Evolutionary conservation across 2,797 vertebrate genomes (phyloP).

Genomic region (Pyrocephalus nanus): DNA sequence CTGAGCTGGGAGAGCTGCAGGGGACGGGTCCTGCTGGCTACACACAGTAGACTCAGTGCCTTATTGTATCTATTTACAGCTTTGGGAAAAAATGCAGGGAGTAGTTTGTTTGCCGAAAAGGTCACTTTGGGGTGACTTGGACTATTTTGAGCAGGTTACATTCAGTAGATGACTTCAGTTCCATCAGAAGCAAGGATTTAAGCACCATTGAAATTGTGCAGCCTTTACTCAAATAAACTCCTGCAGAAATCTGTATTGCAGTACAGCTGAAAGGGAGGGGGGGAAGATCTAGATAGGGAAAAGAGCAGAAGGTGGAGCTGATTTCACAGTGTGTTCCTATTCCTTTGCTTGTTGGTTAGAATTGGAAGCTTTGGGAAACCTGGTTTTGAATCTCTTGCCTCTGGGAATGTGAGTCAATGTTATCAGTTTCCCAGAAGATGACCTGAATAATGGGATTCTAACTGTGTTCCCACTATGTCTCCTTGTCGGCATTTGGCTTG

Average conservation of each 20-base stretch:
- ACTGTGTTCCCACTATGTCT: not conserved
- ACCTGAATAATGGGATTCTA: not conserved
- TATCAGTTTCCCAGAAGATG: not conserved
- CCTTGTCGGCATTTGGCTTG: not conserved
- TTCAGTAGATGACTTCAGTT: slow-evolving; percentile 3
- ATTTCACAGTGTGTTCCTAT: not conserved
- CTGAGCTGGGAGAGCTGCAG: not conserved
- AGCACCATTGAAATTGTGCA: not conserved
- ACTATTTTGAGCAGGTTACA: slow-evolving; percentile 44
- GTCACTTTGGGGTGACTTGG: not conserved
- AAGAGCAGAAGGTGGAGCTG: not conserved
- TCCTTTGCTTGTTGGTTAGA: not conserved
- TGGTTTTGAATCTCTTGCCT: not conserved
- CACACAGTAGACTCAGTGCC: not conserved
- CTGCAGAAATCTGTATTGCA: not conserved
- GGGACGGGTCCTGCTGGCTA: not conserved
- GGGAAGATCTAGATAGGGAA: not conserved
- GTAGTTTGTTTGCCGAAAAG: slow-evolving; percentile 19
- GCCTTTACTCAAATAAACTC: not conserved
- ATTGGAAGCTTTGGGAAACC: not conserved
- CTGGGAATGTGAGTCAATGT: not conserved
- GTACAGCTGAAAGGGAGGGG: not conserved
- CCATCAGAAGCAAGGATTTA: not conserved
- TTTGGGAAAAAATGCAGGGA: slow-evolving; percentile 13
- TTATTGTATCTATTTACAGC: slow-evolving; percentile 33